A percentile compares a stretch with the other conserved stretches of the same genome.
Evolutionary conservation across 2,888 invertebrate genomes (phyloP).

Genomic region (Ypsolopha sequella): DNA sequence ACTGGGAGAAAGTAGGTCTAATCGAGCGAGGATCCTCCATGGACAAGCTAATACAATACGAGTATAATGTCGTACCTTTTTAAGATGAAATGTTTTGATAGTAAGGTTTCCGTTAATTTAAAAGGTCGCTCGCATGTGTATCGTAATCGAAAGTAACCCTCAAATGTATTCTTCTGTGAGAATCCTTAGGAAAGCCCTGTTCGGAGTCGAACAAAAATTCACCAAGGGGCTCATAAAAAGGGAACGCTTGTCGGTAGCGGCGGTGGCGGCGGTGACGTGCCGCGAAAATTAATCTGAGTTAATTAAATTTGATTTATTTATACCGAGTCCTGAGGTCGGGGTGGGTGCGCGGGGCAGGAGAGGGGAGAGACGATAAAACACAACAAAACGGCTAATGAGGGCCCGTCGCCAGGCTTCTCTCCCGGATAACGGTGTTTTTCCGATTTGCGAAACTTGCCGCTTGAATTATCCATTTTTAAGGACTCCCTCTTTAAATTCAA

Average conservation of each 20-base stretch:
- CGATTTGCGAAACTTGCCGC: slow-evolving; percentile 48
- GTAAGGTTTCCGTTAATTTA: neutral
- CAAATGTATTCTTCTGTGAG: slow-evolving; percentile 61
- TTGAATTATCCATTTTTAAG: slow-evolving; percentile 13
- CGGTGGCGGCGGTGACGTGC: slow-evolving; percentile 22
- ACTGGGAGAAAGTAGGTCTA: too few relatives aligned
- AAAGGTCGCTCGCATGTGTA: slow-evolving; percentile 43
- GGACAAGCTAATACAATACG: too few relatives aligned
- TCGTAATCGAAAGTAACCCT: slow-evolving; percentile 40
- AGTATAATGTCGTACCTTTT: too few relatives aligned
- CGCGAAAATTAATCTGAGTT: slow-evolving; percentile 69
- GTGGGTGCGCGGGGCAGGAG: slow-evolving; percentile 20
- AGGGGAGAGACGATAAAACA: slow-evolving; percentile 33
- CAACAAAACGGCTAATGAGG: slow-evolving; percentile 64
- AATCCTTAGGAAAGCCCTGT: slow-evolving; percentile 46
- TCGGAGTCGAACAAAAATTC: slow-evolving; percentile 40
- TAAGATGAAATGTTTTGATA: too few relatives aligned
- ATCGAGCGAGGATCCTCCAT: too few relatives aligned
- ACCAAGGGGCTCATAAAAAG: slow-evolving; percentile 58
- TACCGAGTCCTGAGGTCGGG: slow-evolving; percentile 34
- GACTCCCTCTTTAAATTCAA: neutral
- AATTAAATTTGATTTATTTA: slow-evolving; percentile 72
- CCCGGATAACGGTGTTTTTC: slow-evolving; percentile 51
- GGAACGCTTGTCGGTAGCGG: slow-evolving; percentile 32
- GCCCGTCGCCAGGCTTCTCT: slow-evolving; percentile 59